A percentile compares a stretch with the other conserved stretches of the same genome.
Conservation (phyloP, 2,888 invertebrate genomes). For the Epicampocera succincta region DNA sequence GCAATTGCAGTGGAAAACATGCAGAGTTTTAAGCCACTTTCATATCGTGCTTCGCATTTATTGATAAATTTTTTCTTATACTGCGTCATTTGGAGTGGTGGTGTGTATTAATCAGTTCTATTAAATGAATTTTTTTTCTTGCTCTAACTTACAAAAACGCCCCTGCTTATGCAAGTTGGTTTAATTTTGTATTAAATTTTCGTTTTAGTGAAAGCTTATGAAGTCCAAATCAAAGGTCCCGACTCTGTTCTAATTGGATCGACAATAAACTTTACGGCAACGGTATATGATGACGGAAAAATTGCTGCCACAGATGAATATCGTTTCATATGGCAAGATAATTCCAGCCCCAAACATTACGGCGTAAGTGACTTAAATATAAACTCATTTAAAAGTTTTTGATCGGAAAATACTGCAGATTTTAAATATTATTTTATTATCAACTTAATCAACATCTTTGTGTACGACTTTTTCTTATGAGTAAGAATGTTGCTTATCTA, state of each 20-base stretch:
- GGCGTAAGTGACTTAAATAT: conserved; percentile 71
- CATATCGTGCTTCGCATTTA: conserved; percentile 56
- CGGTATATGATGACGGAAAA: conserved; percentile 74
- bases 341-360: conserved; percentile 78
- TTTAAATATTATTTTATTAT: too few species aligned
- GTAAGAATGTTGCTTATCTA: too few species aligned
- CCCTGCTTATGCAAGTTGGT: conserved; percentile 28
- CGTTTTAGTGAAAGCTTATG: conserved; percentile 74
- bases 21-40: conserved; percentile 55
- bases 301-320: conserved; percentile 82
- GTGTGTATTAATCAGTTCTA: conserved; percentile 55
- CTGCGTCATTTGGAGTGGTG: conserved; percentile 67
- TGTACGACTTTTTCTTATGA: too few species aligned
- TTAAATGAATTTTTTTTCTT: not conserved
- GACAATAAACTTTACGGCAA: conserved; percentile 85
- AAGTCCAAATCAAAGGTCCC: conserved; percentile 84
- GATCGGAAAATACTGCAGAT: too few species aligned
- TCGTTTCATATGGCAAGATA: conserved; percentile 85
- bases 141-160: conserved; percentile 47
- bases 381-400: too few species aligned
- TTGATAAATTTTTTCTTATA: conserved; percentile 65
- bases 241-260: conserved; percentile 88
- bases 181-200: conserved; percentile 3
- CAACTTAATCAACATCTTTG: too few species aligned
- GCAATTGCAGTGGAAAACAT: conserved; percentile 37